Evolutionary conservation across 37 sponge, comb jelly and placozoan genomes (phyloP).

Genomic region (Amphimedon queenslandica): DNA sequence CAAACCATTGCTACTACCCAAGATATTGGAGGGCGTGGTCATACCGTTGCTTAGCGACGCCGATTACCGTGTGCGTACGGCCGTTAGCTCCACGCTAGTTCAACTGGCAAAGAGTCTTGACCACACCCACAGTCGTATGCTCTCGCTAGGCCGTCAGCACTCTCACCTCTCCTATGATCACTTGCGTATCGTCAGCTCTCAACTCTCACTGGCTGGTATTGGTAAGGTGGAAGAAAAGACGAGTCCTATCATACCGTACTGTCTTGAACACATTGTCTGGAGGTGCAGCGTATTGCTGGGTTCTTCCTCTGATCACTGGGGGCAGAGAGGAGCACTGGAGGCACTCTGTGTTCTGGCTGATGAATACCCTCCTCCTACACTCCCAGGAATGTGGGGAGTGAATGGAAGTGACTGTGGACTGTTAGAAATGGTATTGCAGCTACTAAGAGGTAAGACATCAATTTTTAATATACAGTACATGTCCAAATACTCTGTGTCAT

Average conservation of each 20-base stretch:
- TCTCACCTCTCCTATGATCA: constrained; percentile 12
- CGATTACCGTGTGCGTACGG: constrained; percentile 47
- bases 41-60: constrained; percentile 36
- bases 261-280: constrained; percentile 41
- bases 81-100: constrained; percentile 23
- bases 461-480: no score
- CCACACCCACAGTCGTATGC: constrained; percentile 1
- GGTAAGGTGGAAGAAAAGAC: constrained; percentile 8
- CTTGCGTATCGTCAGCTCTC: not conserved
- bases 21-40: constrained; percentile 17
- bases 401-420: not conserved
- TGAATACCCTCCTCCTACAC: constrained; percentile 48
- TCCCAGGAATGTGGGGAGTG: constrained; percentile 52
- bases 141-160: constrained; percentile 20
- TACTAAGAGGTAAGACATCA: constrained; percentile 13
- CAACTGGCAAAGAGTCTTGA: constrained; percentile 24
- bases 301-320: constrained; percentile 12
- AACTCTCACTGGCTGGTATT: constrained; percentile 40
- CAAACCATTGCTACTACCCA: constrained; percentile 9
- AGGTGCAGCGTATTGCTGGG: constrained; percentile 1
- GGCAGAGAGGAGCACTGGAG: constrained; percentile 57
- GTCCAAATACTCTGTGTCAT: no score
- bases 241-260: constrained; percentile 10
- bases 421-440: constrained; percentile 7
- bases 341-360: constrained; percentile 38